Evolutionary conservation across 1,140 invertebrate species (phyloP), one percentile per base, ranked within the genome.

Genomic region (Zaprionus africanus): DNA sequence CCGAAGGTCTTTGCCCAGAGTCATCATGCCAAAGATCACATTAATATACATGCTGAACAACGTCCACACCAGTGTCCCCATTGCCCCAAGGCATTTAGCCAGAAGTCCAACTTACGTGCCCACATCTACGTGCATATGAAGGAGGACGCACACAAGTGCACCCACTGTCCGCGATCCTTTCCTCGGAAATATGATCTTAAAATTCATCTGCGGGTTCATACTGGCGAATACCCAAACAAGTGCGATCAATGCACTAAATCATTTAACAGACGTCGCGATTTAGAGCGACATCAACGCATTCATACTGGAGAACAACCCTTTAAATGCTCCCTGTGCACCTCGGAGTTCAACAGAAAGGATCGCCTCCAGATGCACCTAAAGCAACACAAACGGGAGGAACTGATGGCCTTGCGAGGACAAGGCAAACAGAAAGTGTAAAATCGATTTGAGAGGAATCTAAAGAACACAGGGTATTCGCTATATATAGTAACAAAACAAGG

Each of bases 61-160:
- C 56, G 63, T 12, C 70, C 70, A n/a, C 70, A 72, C 31, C 43
- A 72, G 54, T 72, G 70, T 34, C 62, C 70, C 0, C 70, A 72
- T 53, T 72, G 70, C 34, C 62, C 36, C 1, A 71, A 65, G 54
- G 28, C 61, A 0, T 71, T 71, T 43, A 49, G 12, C 9, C 69
- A 71, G 22, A 72, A 72, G 34, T 77, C 57, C 13, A 77, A 72
- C 28, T 46, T 72, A 19, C 38, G 54, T 22, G 62, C 59, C 0
- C 57, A 76, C 49, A 67, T 66, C 13, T 31, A 62, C 58, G 28
- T 58, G 7, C 60, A 71, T 9, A 1, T 22, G 2, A 43, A 34
- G 7, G 43, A 41, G 12, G 41, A 63, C 13, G 54, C 62, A 13
- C 38, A 53, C 15, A 72, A 72, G 9, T 72, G 70, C 11, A 41